These are phyloP conservation scores for Conops quadrifasciatus DNA, from an alignment of 2,888 invertebrate species.

Conservation along the genomic window DNA sequence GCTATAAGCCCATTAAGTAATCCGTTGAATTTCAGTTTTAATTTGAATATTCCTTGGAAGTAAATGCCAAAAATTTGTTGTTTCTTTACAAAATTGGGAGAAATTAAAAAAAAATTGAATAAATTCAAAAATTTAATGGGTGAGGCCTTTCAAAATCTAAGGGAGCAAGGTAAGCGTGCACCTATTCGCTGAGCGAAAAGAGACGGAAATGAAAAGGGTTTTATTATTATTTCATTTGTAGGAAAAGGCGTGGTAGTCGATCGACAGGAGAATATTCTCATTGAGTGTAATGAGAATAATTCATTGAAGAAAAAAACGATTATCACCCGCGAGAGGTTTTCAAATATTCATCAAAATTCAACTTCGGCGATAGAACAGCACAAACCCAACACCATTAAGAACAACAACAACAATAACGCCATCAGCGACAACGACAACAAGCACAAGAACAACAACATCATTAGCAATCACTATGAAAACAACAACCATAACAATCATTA, in stretches of 20 bases:
- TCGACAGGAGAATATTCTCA: constrained; percentile 42
- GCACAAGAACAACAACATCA: background rate
- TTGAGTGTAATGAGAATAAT: constrained; percentile 38
- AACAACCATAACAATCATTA: background rate
- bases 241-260: constrained; percentile 44
- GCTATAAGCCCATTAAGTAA: background rate
- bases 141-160: constrained; percentile 41
- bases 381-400: background rate
- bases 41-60: constrained; percentile 12
- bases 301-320: constrained; percentile 36
- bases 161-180: constrained; percentile 39
- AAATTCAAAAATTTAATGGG: constrained; percentile 41
- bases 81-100: constrained; percentile 25
- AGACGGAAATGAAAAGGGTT: background rate
- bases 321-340: constrained; percentile 40
- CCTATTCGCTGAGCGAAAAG: background rate
- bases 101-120: constrained; percentile 34
- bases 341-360: constrained; percentile 8
- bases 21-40: background rate
- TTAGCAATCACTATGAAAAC: background rate
- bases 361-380: background rate
- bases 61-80: constrained; percentile 33
- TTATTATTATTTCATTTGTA: constrained; percentile 20
- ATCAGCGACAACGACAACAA: background rate
- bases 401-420: constrained; percentile 6